Conservation (phyloP, 2,113 vertebrate species). For the Peucedramus taeniatus region DNA sequence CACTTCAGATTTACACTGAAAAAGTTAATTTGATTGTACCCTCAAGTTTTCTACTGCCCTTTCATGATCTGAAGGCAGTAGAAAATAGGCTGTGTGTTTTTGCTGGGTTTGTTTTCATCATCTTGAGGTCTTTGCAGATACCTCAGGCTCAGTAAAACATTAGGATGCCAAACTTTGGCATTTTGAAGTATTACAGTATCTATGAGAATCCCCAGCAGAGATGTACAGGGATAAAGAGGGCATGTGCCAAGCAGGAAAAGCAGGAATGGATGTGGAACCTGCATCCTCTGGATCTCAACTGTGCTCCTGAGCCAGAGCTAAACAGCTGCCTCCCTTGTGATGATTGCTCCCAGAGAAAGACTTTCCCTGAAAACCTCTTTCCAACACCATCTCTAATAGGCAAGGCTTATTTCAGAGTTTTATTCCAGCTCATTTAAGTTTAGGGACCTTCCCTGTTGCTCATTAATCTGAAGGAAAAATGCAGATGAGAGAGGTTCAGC, state of each 20-base stretch:
- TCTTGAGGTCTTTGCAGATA: not conserved
- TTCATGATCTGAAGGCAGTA: not conserved
- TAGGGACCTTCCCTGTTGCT: not conserved
- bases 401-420: conserved; percentile 17
- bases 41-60: too few species aligned
- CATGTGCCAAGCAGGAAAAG: not conserved
- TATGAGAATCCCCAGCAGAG: not conserved
- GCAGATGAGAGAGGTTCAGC: conserved; percentile 35
- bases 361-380: not conserved
- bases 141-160: not conserved
- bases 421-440: conserved; percentile 42
- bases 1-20: not conserved
- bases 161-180: not conserved
- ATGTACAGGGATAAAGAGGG: not conserved
- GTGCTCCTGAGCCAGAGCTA: not conserved
- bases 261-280: not conserved
- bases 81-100: not conserved
- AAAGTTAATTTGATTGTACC: not conserved
- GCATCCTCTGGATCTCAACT: not conserved
- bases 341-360: not conserved
- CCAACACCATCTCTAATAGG: conserved; percentile 14
- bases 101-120: not conserved
- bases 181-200: not conserved
- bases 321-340: not conserved
- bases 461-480: conserved; percentile 42